phyloP scores from a whole-genome alignment of 1,140 invertebrate species.

The Pseudomyrmex pallidus region DNA sequence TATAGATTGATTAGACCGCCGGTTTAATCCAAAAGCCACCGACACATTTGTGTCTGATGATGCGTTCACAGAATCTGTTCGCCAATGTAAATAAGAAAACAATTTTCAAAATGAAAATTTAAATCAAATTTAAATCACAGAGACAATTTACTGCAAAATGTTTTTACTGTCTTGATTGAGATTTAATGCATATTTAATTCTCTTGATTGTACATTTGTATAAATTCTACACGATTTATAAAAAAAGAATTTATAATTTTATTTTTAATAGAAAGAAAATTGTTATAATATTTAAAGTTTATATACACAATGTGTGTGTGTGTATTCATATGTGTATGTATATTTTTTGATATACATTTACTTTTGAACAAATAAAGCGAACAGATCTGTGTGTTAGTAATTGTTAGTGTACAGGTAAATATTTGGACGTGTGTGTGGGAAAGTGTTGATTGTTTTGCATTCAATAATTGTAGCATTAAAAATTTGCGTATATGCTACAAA shows the following conservation, averaged over 20 bases:
- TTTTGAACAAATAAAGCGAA: not conserved
- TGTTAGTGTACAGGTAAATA: conserved; percentile 24
- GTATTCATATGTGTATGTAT: not conserved
- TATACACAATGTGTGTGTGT: too few relatives aligned
- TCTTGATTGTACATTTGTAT: not conserved
- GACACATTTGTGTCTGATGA: not conserved
- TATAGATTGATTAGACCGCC: too few relatives aligned
- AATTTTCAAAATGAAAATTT: not conserved
- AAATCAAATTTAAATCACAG: not conserved
- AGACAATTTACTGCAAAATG: not conserved
- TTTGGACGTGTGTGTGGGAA: not conserved
- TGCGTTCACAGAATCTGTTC: conserved; percentile 20
- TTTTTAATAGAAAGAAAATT: too few relatives aligned
- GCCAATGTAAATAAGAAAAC: not conserved
- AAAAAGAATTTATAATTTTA: not conserved
- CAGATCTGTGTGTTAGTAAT: conserved; percentile 30
- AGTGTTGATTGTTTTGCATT: conserved; percentile 30
- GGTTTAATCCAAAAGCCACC: not conserved
- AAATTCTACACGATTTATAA: not conserved
- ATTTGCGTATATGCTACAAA: not conserved
- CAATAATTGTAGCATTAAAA: not conserved
- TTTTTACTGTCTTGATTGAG: not conserved
- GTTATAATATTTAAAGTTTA: too few relatives aligned
- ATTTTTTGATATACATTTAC: not conserved
- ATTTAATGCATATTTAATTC: too few relatives aligned